Evolutionary conservation across 1,140 invertebrate species (phyloP), one percentile per base, ranked within the genome.

Genomic region (Teleopsis dalmanni): DNA sequence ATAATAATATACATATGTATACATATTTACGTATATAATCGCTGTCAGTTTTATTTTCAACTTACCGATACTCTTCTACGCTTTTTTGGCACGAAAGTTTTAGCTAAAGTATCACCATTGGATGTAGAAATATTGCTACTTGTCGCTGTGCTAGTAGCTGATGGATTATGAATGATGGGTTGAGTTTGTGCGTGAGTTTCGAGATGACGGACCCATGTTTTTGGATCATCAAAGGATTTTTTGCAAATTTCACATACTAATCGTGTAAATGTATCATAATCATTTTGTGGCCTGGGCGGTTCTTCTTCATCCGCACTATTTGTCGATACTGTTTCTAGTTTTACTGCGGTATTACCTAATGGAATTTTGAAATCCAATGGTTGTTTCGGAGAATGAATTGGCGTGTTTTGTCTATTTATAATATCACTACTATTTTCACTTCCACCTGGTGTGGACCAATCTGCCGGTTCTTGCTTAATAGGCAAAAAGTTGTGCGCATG

Each of bases 171-270:
- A 13, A 8, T 10, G 33, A 14, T 16, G 34, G 16, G 21, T 18
- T 21, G 37, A 7, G 37, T 47, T 21, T 49, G 42, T 7, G 58
- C 56, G 62, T 87, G 85, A 5, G 80, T 81, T 68, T 87, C 83
- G 65, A 88, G 81, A 64, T 88, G 86, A 47, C 83, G 78, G 29
- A 88, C 85, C 82, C 86, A 85, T 51, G 85, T 83, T 11, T 82
- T 85, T 45, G 86, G 86, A 58, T 86, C 76, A 43, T 82, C 83
- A 64, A 88, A 90, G 13, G 85, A 85, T 76, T 87, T 84, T 62
- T 84, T 83, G 62, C 87, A 89, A 61, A 88, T 76, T 68, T 89
- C 86, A 62, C 87, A 90, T 4, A 84, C 83, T 44, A 90, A 70
- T 29, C 85, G 83, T 18, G 83, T 83, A 59, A 85, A 86, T 10